Percentiles rank a stretch among this genome's conserved stretches.
These are phyloP conservation scores for Prionailurus bengalensis DNA, from an alignment of 2,113 vertebrate genomes.

Conservation along the genomic window DNA sequence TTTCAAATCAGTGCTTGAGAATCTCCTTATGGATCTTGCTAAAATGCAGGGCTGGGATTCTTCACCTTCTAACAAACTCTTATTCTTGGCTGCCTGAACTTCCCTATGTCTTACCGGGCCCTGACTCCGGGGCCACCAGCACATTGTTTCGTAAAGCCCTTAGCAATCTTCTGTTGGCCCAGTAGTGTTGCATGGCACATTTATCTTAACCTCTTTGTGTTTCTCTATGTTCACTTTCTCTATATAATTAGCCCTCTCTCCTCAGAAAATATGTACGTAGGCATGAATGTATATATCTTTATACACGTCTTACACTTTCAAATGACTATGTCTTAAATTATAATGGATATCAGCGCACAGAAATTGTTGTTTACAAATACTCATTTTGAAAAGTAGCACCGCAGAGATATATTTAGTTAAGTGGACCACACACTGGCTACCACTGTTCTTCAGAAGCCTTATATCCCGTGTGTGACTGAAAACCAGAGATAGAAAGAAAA, in stretches of 20 bases:
- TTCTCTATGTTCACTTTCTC: neutral
- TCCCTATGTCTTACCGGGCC: neutral
- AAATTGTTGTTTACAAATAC: constrained; percentile 28
- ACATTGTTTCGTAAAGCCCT: neutral
- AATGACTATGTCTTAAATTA: neutral
- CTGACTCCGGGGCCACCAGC: neutral
- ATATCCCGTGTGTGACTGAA: neutral
- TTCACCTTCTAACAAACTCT: neutral
- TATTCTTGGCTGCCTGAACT: neutral
- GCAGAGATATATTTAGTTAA: constrained; percentile 31
- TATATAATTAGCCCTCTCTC: neutral
- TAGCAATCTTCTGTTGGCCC: neutral
- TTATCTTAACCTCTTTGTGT: neutral
- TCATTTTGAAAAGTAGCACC: constrained; percentile 34
- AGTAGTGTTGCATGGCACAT: too few relatives aligned
- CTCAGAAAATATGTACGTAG: neutral
- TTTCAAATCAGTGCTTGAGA: neutral
- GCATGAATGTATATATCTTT: neutral
- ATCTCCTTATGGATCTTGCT: neutral
- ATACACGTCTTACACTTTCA: neutral
- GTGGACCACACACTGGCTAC: neutral
- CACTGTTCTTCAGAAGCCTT: neutral
- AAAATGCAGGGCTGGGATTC: neutral
- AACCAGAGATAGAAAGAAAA: constrained; percentile 6
- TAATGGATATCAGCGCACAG: neutral